These are phyloP conservation scores for Gallirallus australis DNA, from an alignment of 2,797 vertebrate species.

Conservation along the genomic window DNA sequence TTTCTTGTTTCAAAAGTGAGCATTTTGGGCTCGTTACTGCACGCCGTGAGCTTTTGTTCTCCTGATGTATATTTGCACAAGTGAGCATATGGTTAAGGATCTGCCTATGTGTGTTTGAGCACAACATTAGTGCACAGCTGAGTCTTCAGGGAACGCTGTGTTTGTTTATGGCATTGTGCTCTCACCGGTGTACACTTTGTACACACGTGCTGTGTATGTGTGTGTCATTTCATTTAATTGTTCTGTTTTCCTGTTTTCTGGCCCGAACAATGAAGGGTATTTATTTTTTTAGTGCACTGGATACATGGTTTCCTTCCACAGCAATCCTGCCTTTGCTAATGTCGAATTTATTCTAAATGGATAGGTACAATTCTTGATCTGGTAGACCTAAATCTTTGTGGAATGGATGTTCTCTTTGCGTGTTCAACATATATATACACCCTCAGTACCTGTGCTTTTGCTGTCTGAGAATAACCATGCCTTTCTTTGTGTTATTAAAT, in stretches of 20 bases:
- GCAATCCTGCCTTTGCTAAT: neutral
- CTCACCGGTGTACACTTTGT: neutral
- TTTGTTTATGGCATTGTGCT: neutral
- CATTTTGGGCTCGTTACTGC: neutral
- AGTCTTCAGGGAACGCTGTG: neutral
- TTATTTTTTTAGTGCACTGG: neutral
- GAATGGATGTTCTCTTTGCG: neutral
- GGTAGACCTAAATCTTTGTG: neutral
- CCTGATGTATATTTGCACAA: neutral
- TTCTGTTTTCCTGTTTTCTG: slow-evolving; percentile 37
- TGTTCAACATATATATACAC: neutral
- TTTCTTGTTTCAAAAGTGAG: neutral
- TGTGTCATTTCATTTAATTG: neutral
- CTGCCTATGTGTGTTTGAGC: neutral
- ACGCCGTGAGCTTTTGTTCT: neutral
- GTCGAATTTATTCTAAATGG: neutral
- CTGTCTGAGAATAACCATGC: neutral
- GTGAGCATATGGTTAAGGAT: neutral
- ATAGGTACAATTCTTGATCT: neutral
- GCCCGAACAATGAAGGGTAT: neutral
- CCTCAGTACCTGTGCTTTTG: neutral
- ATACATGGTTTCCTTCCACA: neutral
- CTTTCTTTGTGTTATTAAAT: neutral
- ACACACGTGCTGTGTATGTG: neutral
- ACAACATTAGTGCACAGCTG: neutral